phyloP scores from a whole-genome alignment of 2,113 vertebrate genomes.

The Bagarius yarrelli region DNA sequence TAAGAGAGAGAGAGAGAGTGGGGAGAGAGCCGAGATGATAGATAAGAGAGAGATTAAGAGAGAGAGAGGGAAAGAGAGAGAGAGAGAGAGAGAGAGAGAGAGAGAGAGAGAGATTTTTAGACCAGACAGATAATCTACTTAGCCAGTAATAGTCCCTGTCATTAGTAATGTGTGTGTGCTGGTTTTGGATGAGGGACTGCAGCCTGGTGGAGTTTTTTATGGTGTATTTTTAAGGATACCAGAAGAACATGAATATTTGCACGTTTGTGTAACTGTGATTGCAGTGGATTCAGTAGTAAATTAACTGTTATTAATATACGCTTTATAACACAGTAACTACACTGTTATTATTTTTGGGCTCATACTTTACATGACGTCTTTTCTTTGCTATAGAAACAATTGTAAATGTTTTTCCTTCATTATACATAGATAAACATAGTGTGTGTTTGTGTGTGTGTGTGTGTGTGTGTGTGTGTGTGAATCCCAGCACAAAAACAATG shows the following conservation, averaged over 20 bases:
- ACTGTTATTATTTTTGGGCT: background rate
- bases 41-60: no score
- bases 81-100: background rate
- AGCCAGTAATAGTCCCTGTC: background rate
- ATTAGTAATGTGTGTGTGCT: background rate
- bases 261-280: background rate
- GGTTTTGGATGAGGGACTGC: no score
- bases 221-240: background rate
- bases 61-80: no score
- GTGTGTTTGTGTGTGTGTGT: constrained; percentile 47
- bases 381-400: background rate
- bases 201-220: background rate
- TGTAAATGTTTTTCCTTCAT: background rate
- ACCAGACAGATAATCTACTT: background rate
- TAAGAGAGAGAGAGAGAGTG: no score
- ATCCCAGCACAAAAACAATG: constrained; percentile 35
- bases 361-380: background rate
- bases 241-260: background rate
- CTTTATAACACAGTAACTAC: background rate
- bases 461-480: constrained; percentile 64
- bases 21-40: no score
- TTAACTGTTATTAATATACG: background rate
- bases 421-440: background rate
- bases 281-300: no score
- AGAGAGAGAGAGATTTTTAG: background rate